phyloP scores from a whole-genome alignment of 2,888 invertebrate species.

The Griposia aprilina region DNA sequence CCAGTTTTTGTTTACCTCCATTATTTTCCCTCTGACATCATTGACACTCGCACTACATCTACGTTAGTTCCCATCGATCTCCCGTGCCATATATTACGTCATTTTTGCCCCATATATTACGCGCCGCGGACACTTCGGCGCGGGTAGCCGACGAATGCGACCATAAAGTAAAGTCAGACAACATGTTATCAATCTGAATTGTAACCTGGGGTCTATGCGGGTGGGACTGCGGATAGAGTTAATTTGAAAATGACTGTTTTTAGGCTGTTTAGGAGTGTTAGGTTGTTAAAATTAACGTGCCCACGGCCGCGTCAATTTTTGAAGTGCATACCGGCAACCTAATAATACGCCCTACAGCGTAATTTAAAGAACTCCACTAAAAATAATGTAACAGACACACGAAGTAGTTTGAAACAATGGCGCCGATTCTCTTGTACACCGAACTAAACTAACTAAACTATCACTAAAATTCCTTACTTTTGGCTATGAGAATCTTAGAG shows the following conservation, averaged over 20 bases:
- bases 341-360: not conserved
- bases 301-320: not conserved
- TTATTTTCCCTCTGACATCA: conserved; percentile 20
- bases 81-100: conserved; percentile 48
- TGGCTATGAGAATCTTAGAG: too few species aligned
- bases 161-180: conserved; percentile 56
- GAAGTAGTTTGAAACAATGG: not conserved
- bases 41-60: conserved; percentile 21
- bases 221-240: conserved; percentile 22
- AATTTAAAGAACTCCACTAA: not conserved
- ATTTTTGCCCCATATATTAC: conserved; percentile 64
- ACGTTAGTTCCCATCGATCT: conserved; percentile 57
- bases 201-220: conserved; percentile 47
- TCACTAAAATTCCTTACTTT: too few species aligned
- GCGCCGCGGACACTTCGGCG: conserved; percentile 42
- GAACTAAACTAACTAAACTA: too few species aligned
- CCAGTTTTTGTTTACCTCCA: conserved; percentile 11
- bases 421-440: too few species aligned
- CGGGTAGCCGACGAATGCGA: conserved; percentile 34
- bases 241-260: conserved; percentile 4
- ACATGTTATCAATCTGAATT: conserved; percentile 52
- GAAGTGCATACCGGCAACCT: too few species aligned
- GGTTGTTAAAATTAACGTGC: too few species aligned
- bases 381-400: not conserved
- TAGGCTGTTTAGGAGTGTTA: not conserved